These are phyloP conservation scores for Bubo bubo DNA, from an alignment of 2,113 vertebrate genomes.

Conservation along the genomic window DNA sequence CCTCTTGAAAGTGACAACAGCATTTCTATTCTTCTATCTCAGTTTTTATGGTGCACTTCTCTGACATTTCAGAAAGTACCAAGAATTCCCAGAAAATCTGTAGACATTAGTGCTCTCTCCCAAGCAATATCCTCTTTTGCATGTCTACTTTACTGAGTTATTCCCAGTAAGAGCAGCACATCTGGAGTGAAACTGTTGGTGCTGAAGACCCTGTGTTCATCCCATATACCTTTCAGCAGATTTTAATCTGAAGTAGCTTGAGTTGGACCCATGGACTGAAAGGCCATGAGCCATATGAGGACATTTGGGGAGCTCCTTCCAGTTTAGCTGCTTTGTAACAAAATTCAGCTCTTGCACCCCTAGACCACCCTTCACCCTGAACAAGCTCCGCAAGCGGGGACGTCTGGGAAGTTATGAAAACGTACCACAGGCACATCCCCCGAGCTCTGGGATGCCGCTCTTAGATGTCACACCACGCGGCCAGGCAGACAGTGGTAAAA, in stretches of 20 bases:
- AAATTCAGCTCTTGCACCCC: not conserved
- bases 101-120: not conserved
- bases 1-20: not conserved
- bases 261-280: not conserved
- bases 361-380: not conserved
- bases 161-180: not conserved
- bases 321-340: not conserved
- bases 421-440: not conserved
- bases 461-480: not conserved
- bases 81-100: not conserved
- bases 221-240: accelerated
- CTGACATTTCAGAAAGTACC: not conserved
- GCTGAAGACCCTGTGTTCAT: not conserved
- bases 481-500: not conserved
- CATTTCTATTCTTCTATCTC: not conserved
- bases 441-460: not conserved
- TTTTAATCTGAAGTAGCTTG: not conserved
- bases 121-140: not conserved
- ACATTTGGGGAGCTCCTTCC: not conserved
- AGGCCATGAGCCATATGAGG: not conserved
- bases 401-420: not conserved
- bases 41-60: not conserved
- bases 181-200: not conserved
- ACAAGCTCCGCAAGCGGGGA: accelerated
- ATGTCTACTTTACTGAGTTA: not conserved